These are phyloP conservation scores for Mycetomoellerius zeteki DNA, from an alignment of 1,140 invertebrate species.

Conservation along the genomic window DNA sequence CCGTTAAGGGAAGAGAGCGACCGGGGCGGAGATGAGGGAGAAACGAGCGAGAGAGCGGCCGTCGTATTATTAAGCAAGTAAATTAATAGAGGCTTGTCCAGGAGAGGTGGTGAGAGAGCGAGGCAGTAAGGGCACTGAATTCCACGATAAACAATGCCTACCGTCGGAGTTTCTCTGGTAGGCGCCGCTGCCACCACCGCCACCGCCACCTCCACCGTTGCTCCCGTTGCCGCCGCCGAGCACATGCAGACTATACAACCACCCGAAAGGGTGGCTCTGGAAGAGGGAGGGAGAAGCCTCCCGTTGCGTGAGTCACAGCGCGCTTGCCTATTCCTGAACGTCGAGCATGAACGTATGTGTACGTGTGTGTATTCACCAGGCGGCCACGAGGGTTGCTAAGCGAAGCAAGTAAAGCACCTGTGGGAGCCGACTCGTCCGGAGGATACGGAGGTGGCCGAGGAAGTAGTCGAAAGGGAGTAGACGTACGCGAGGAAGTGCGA, in stretches of 20 bases:
- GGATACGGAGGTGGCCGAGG: constrained; percentile 70
- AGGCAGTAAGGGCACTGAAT: constrained; percentile 72
- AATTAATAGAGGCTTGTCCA: constrained; percentile 84
- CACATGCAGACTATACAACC: constrained; percentile 45
- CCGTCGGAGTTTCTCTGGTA: constrained; percentile 62
- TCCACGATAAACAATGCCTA: constrained; percentile 84
- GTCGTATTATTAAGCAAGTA: constrained; percentile 85
- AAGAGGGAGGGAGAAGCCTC: constrained; percentile 45
- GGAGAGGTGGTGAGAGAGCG: constrained; percentile 64
- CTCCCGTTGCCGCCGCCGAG: constrained; percentile 26
- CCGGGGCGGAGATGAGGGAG: constrained; percentile 44
- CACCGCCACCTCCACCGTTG: constrained; percentile 15
- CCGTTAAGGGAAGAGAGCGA: constrained; percentile 54
- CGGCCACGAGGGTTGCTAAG: constrained; percentile 81
- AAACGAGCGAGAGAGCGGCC: constrained; percentile 67
- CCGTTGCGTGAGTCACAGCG: constrained; percentile 36
- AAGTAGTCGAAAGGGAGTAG: constrained; percentile 65
- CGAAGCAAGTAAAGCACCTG: constrained; percentile 84
- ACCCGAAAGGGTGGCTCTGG: constrained; percentile 41
- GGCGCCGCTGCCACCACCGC: constrained; percentile 38
- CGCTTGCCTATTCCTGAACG: constrained; percentile 67
- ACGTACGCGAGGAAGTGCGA: constrained; percentile 33
- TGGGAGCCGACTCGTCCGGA: constrained; percentile 79
- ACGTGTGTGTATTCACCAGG: constrained; percentile 49
- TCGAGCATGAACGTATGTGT: constrained; percentile 54